phyloP scores from a whole-genome alignment of 2,888 invertebrate species.

The Lomographa bimaculata region DNA sequence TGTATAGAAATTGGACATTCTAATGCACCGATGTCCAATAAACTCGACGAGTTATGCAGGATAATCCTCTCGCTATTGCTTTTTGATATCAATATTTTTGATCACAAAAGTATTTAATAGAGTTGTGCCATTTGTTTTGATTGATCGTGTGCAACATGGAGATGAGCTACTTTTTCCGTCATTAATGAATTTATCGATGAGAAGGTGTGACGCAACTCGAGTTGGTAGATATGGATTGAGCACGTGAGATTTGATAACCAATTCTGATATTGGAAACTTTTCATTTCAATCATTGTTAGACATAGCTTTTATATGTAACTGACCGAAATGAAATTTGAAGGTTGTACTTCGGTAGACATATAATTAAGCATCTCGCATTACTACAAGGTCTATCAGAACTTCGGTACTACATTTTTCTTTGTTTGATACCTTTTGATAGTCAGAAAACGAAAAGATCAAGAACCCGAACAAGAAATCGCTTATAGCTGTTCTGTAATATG shows the following conservation, averaged over 20 bases:
- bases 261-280: too few relatives aligned
- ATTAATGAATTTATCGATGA: constrained; percentile 7
- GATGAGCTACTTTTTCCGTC: constrained; percentile 11
- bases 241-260: constrained; percentile 13
- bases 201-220: constrained; percentile 7
- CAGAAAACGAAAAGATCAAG: too few relatives aligned
- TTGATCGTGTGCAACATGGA: constrained; percentile 1
- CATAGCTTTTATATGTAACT: too few relatives aligned
- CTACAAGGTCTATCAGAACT: too few relatives aligned
- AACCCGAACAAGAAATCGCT: too few relatives aligned
- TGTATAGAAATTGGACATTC: constrained; percentile 13
- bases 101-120: constrained; percentile 8
- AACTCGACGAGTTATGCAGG: constrained; percentile 13
- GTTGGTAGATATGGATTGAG: constrained; percentile 8
- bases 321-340: too few relatives aligned
- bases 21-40: constrained; percentile 13
- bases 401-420: too few relatives aligned
- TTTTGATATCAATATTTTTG: constrained; percentile 11
- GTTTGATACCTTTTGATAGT: too few relatives aligned
- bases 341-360: too few relatives aligned
- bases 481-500: too few relatives aligned
- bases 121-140: constrained; percentile 4
- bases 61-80: constrained; percentile 6
- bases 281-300: too few relatives aligned
- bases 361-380: too few relatives aligned